Evolutionary conservation across 2,113 vertebrate species (phyloP), one percentile per base, ranked within the genome.

Genomic region (Eonycteris spelaea): DNA sequence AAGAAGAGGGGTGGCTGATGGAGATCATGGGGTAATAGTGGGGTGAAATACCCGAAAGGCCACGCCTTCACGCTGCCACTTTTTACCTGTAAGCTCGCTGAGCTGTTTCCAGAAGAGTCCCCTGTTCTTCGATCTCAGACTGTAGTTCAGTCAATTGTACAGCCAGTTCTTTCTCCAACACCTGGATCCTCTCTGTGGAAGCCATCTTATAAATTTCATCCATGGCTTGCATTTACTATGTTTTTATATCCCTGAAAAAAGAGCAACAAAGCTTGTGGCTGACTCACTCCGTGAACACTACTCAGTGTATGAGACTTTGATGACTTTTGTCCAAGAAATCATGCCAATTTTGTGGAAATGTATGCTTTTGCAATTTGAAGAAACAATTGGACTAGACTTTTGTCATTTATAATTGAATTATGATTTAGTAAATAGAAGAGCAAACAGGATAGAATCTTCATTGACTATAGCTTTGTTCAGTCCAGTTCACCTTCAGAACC

Each of bases 81-180:
- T 1, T 33, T 96, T 96, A 98, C 99, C 98, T 98, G 94, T 97
- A 97, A 26, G 88, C 74, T 78, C 40, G 73, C 43, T 57, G 74
- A 1, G 85, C 33, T 85, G 73, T 80, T 75, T 89, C 94, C 33
- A 90, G 94, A 7, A 95, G 86, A 86, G 95, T 48, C 15, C 97
- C 97, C 40, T 86, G 98, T 67, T 98, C 98, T 91, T 99, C 98
- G 59, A 97, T 97, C 96, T 98, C 98, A 9, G 88, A 95, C 94
- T 96, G 98, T 68, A 99, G 98, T 73, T 98, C 98, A 24, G 97
- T 83, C 75, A 99, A 51, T 26, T 97, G 98, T 8, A 33, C 63
- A 1, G 96, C 97, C 97, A 99, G 94, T 68, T 99, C 98, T 65
- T 98, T 98, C 95, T 99, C 99, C 97, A 99, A 93, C 84, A 98